Percentiles rank a stretch among this genome's conserved stretches.
These are phyloP conservation scores for Wiebesia pumilae DNA, from an alignment of 1,140 invertebrate genomes.

Conservation along the genomic window DNA sequence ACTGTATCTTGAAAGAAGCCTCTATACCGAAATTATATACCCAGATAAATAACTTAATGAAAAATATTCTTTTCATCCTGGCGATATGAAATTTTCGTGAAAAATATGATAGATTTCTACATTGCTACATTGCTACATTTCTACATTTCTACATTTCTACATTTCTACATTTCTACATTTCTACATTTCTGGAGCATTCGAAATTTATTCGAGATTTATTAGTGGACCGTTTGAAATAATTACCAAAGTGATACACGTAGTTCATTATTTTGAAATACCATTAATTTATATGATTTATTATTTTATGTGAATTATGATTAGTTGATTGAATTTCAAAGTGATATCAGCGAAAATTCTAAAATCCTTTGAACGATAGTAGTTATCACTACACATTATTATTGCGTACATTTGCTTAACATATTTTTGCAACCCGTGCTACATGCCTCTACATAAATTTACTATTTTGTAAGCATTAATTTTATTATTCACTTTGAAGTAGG, in stretches of 20 bases:
- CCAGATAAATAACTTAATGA: slow-evolving; percentile 14
- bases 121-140: too few relatives aligned
- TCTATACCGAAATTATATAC: background rate
- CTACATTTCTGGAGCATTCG: background rate
- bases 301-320: background rate
- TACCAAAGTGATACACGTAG: background rate
- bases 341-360: background rate
- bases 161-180: too few relatives aligned
- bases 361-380: background rate
- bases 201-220: background rate
- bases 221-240: background rate
- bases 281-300: background rate
- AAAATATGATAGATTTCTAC: background rate
- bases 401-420: too few relatives aligned
- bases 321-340: background rate
- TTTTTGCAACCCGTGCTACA: too few relatives aligned
- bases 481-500: too few relatives aligned
- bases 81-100: background rate
- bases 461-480: too few relatives aligned
- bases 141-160: too few relatives aligned
- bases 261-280: background rate
- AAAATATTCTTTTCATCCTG: background rate
- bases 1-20: background rate
- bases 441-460: too few relatives aligned
- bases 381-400: too few relatives aligned